These are phyloP conservation scores for Heliconius cydno DNA, from an alignment of 2,888 invertebrate genomes.

Conservation along the genomic window DNA sequence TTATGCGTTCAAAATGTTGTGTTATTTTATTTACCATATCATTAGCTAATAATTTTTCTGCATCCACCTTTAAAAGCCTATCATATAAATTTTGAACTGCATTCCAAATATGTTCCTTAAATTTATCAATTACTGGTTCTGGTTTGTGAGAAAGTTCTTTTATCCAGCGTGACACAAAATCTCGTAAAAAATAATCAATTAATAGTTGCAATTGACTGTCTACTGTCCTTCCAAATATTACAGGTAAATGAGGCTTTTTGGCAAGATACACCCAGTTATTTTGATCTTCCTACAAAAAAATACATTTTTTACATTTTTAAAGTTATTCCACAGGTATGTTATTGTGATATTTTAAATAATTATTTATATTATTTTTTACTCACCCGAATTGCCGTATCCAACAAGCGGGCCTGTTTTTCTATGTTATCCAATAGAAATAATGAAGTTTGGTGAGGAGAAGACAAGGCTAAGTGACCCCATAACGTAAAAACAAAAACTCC, in stretches of 20 bases:
- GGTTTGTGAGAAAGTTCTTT: slow-evolving; percentile 87
- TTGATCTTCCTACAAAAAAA: slow-evolving; percentile 68
- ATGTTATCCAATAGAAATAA: slow-evolving; percentile 83
- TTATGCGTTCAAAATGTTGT: slow-evolving; percentile 92
- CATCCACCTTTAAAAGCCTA: slow-evolving; percentile 89
- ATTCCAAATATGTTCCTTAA: slow-evolving; percentile 92
- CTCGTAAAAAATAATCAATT: slow-evolving; percentile 90
- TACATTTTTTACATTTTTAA: too few relatives aligned
- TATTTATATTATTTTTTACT: slow-evolving; percentile 31
- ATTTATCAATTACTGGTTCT: slow-evolving; percentile 85
- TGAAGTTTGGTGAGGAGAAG: slow-evolving; percentile 86
- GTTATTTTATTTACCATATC: slow-evolving; percentile 92
- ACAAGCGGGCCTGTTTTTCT: slow-evolving; percentile 84
- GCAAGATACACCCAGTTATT: slow-evolving; percentile 67
- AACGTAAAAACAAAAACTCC: slow-evolving; percentile 72
- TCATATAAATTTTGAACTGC: slow-evolving; percentile 89
- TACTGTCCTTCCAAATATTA: slow-evolving; percentile 92
- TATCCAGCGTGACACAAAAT: slow-evolving; percentile 91
- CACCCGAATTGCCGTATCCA: slow-evolving; percentile 86
- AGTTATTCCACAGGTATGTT: too few relatives aligned
- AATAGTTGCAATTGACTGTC: slow-evolving; percentile 93
- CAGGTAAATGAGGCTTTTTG: slow-evolving; percentile 85
- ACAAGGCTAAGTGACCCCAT: slow-evolving; percentile 86
- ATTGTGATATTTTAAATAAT: slow-evolving; percentile 1
- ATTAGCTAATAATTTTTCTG: slow-evolving; percentile 91